Conservation (phyloP, 2,113 vertebrate genomes). For the Ceyx melanurus region DNA sequence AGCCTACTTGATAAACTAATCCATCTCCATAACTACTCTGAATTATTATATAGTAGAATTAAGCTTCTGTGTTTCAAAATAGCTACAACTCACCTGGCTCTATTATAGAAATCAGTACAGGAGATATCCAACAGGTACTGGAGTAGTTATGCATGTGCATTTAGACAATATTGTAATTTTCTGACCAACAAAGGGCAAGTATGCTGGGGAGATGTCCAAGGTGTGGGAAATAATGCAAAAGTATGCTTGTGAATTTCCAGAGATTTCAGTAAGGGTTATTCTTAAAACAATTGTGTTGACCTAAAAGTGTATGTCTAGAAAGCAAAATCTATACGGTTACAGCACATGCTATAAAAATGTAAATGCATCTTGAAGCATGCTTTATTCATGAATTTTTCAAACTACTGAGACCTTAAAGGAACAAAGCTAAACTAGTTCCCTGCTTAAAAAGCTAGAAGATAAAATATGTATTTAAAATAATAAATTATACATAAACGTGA, state of each 20-base stretch:
- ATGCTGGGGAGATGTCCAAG: constrained; percentile 18
- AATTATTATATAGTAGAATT: background rate
- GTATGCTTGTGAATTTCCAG: constrained; percentile 58
- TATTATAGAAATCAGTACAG: background rate
- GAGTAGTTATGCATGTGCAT: background rate
- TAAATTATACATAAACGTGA: constrained; percentile 76
- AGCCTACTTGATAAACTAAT: background rate
- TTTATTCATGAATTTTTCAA: constrained; percentile 79
- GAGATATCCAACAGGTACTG: background rate
- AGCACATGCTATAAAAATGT: constrained; percentile 73
- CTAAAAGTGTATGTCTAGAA: constrained; percentile 63
- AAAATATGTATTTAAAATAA: constrained; percentile 80
- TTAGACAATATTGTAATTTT: constrained; percentile 9
- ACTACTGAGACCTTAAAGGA: constrained; percentile 70
- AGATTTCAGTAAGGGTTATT: constrained; percentile 63
- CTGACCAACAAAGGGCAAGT: background rate
- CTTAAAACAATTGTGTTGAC: constrained; percentile 57
- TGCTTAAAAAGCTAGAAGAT: constrained; percentile 73
- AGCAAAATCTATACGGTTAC: constrained; percentile 72
- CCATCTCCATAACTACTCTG: background rate
- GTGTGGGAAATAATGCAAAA: constrained; percentile 57
- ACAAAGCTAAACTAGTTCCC: constrained; percentile 65
- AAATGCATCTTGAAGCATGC: constrained; percentile 71
- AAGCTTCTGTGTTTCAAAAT: background rate
- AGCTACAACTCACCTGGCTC: background rate